Evolutionary conservation across 2,113 vertebrate species (phyloP).

Genomic region (Phalacrocorax pelagicus): DNA sequence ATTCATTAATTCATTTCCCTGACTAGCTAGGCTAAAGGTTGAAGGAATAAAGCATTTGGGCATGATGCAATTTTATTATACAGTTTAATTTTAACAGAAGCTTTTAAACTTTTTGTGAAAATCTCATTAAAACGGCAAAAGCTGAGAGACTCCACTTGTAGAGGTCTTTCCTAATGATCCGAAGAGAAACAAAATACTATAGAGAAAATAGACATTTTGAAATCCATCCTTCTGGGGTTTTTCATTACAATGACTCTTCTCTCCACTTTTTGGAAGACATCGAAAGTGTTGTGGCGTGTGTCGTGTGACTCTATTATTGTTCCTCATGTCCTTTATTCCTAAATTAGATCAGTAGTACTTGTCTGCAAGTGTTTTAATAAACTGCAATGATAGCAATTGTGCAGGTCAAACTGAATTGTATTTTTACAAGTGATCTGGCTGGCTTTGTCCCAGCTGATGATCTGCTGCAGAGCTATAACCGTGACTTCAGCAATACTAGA

Average conservation of each 20-base stretch:
- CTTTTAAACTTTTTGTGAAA: not conserved
- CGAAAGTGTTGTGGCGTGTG: not conserved
- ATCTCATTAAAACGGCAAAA: not conserved
- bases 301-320: not conserved
- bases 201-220: not conserved
- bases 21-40: slow-evolving; percentile 9
- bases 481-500: not conserved
- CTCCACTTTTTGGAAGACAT: not conserved
- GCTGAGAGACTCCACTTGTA: not conserved
- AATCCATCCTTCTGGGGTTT: not conserved
- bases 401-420: not conserved
- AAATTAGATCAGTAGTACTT: not conserved
- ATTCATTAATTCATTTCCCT: slow-evolving; percentile 45
- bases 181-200: not conserved
- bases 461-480: not conserved
- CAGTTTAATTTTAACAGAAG: not conserved
- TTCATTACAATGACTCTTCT: not conserved
- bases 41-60: not conserved
- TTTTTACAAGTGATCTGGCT: not conserved
- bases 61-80: not conserved
- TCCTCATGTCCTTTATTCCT: not conserved
- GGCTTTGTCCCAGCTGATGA: not conserved
- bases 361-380: not conserved
- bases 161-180: not conserved
- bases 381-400: not conserved